Percentiles rank a stretch among this genome's conserved stretches.
phyloP scores from a whole-genome alignment of 2,113 vertebrate species.

The Procavia capensis region DNA sequence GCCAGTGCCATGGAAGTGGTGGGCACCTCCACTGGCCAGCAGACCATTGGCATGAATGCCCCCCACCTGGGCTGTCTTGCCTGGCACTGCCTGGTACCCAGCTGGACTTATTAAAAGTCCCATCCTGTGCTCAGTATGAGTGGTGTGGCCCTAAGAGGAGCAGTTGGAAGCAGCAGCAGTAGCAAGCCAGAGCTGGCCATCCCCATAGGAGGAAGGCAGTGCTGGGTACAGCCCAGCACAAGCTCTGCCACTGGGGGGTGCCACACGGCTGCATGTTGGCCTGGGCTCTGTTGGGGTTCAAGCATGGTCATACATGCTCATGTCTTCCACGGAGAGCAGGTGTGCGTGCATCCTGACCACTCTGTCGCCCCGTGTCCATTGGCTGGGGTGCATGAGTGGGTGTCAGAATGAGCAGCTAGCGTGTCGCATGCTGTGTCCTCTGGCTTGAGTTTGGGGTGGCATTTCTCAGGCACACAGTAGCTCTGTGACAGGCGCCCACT shows the following conservation, averaged over 20 bases:
- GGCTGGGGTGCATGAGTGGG: not conserved
- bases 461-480: rapidly evolving
- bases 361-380: not conserved
- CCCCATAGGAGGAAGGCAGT: not conserved
- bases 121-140: no score
- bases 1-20: rapidly evolving
- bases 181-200: no score
- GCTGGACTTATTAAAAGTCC: not conserved
- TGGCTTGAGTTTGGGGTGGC: no score
- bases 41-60: no score
- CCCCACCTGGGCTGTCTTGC: no score
- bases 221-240: not conserved
- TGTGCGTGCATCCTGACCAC: rapidly evolving
- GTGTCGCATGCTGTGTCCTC: not conserved
- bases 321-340: not conserved
- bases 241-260: rapidly evolving
- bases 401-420: not conserved
- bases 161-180: no score
- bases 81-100: no score
- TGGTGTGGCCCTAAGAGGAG: not conserved
- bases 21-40: rapidly evolving
- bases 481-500: no score
- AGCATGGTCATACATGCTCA: rapidly evolving
- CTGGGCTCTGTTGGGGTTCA: rapidly evolving
- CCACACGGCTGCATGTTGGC: not conserved